Conservation (phyloP, 2,888 invertebrate genomes). For the Coelopa pilipes region DNA sequence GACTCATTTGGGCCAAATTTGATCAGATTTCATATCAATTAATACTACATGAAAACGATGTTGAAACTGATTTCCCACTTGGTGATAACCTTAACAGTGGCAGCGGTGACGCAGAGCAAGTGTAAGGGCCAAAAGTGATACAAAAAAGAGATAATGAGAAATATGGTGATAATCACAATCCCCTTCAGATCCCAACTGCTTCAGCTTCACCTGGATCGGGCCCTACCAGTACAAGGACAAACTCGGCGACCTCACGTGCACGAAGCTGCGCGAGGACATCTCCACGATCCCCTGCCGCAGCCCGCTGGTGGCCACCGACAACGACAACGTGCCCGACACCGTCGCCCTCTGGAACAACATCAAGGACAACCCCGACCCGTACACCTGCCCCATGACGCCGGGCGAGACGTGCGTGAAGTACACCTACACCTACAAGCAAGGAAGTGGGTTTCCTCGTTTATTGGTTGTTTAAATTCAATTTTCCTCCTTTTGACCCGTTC, state of each 20-base stretch:
- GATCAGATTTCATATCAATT: no score
- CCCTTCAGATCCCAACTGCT: slow-evolving; percentile 70
- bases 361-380: slow-evolving; percentile 59
- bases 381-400: slow-evolving; percentile 71
- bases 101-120: no score
- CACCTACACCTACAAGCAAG: slow-evolving; percentile 73
- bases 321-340: slow-evolving; percentile 65
- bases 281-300: slow-evolving; percentile 72
- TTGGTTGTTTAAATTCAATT: not conserved
- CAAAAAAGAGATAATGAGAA: no score
- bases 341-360: slow-evolving; percentile 73
- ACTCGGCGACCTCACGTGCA: slow-evolving; percentile 70
- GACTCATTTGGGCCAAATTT: no score
- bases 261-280: slow-evolving; percentile 69
- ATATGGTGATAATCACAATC: no score
- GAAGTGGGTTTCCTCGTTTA: slow-evolving; percentile 66
- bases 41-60: no score
- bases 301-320: slow-evolving; percentile 75
- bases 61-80: no score
- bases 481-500: not conserved
- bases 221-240: slow-evolving; percentile 72
- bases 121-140: no score
- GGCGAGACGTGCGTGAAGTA: slow-evolving; percentile 75
- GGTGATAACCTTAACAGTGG: no score
- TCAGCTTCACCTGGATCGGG: slow-evolving; percentile 78